Evolutionary conservation across 1,140 invertebrate genomes (phyloP), one percentile per base, ranked within the genome.

Genomic region (Aphelinus atriplicis): DNA sequence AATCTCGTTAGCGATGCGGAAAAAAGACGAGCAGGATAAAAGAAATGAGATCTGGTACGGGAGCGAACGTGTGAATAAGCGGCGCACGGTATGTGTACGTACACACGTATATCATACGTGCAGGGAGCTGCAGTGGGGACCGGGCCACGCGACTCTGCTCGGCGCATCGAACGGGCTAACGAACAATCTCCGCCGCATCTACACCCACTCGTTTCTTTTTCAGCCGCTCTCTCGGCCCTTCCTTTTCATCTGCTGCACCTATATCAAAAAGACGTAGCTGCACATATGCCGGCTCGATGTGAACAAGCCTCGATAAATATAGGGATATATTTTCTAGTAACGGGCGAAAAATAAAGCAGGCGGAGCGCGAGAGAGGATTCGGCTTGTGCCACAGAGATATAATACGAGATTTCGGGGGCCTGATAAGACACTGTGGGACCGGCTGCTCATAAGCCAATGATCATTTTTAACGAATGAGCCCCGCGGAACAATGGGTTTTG

Each of bases 71-170:
- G 26, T 42, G 56, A 73, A 45, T 26, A 45, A 61, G 47, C 63
- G 63, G 51, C 51, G 9, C 51, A 6, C 51, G 51, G 51, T 53
- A 53, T 9, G 4, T 9, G 51, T 53, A 9, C 9, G 51, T 53
- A 53, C 9, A 53, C 9, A 53, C 4, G 51, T 53, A 53, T 53
- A 53, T 9, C 4, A 53, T 4, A 53, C 4, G 9, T 4, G 51
- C 51, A 26, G 26, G 26, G 26, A 26, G 26, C 26, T 26, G 60
- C 58, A 57, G 72, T 65, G 71, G 72, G 63, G 63, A 42, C 61
- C 7, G 63, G 51, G 77, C 73, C 72, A 78, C 77, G 77, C 73
- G 77, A 78, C 77, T 73, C 50, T 57, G 47, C 42, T 55, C 70
- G 7, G 51, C 26, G 26, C 26, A 26, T 26, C 26, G 26, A 26